phyloP scores from a whole-genome alignment of 2,888 invertebrate species.

The Lithophane ornitopus region DNA sequence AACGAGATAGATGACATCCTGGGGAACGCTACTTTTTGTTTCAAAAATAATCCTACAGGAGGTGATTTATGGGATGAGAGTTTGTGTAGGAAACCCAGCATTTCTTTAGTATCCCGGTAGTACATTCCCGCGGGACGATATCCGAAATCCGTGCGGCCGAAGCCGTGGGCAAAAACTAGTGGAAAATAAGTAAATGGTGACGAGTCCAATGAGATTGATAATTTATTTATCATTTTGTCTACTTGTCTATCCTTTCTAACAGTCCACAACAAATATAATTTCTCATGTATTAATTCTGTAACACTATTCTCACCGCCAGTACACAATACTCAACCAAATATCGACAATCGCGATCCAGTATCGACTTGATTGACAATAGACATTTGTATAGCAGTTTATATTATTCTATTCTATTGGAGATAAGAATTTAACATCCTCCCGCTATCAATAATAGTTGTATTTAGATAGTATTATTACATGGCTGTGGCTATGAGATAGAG shows the following conservation, averaged over 20 bases:
- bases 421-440: constrained; percentile 43
- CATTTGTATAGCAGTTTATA: constrained; percentile 35
- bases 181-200: neutral
- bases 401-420: constrained; percentile 49
- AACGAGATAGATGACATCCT: no score
- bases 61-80: no score
- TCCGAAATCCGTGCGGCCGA: no score
- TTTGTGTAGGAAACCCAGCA: no score
- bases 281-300: neutral
- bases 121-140: no score
- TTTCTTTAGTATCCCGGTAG: no score
- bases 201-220: no score
- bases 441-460: constrained; percentile 19
- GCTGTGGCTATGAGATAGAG: neutral
- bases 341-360: constrained; percentile 31
- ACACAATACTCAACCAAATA: constrained; percentile 44
- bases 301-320: constrained; percentile 31
- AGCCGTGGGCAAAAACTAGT: no score
- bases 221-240: neutral
- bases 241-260: neutral
- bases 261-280: no score
- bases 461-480: constrained; percentile 1
- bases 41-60: no score
- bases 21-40: no score
- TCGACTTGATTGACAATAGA: constrained; percentile 60